phyloP scores from a whole-genome alignment of 64 coral and sea anemone genomes.

The Platygyra sinensis region DNA sequence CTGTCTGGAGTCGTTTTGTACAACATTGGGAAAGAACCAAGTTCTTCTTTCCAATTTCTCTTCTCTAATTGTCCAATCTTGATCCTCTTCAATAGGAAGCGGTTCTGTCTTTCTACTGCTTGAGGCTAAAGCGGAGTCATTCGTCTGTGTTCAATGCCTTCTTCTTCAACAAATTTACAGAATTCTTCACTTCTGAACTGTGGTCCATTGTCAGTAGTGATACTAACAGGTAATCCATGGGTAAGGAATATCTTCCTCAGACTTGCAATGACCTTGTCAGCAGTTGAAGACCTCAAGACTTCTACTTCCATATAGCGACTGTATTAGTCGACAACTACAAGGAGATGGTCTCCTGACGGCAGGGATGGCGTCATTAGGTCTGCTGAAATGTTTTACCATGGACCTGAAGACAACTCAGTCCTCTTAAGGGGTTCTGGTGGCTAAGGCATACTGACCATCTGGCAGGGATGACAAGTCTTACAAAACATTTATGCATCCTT shows the following conservation, averaged over 20 bases:
- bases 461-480: constrained; percentile 37
- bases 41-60: neutral
- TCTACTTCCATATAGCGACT: no score
- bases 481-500: constrained; percentile 30
- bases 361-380: neutral
- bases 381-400: constrained; percentile 30
- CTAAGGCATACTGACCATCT: constrained; percentile 21
- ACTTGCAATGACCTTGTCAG: no score
- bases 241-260: no score
- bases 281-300: no score
- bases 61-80: neutral
- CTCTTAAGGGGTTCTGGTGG: constrained; percentile 58
- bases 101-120: neutral
- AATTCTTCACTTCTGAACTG: no score
- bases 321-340: no score
- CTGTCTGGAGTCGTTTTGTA: neutral
- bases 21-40: neutral
- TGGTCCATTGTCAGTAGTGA: no score
- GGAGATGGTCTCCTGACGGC: no score
- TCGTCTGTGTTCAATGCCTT: neutral
- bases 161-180: no score
- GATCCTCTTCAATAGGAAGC: neutral
- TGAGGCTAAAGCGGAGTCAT: neutral
- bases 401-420: neutral
- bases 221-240: no score